These are phyloP conservation scores for Mythimna lalbum DNA, from an alignment of 2,888 invertebrate species.

Conservation along the genomic window DNA sequence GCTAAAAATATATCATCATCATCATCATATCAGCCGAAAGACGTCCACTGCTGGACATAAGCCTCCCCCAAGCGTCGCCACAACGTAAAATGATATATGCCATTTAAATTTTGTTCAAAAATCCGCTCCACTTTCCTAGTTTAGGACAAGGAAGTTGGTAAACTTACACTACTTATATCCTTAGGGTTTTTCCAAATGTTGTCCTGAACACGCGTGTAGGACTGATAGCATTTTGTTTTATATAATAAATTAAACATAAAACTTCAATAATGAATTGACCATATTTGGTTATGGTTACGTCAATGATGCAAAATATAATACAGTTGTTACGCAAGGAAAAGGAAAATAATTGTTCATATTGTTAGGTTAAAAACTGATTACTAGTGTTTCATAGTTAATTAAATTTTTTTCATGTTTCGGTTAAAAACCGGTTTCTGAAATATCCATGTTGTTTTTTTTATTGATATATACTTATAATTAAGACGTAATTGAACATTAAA, in stretches of 20 bases:
- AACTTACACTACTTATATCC: conserved; percentile 1
- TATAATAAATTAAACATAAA: conserved; percentile 24
- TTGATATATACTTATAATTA: too few species aligned
- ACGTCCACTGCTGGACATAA: too few species aligned
- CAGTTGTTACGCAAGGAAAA: conserved; percentile 10
- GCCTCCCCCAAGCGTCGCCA: too few species aligned
- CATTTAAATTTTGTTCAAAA: too few species aligned
- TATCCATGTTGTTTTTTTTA: too few species aligned
- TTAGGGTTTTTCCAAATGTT: conserved; percentile 6
- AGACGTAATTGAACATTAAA: too few species aligned
- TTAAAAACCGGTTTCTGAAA: neutral
- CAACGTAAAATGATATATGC: too few species aligned
- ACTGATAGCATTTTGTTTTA: conserved; percentile 24
- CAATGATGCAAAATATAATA: conserved; percentile 12
- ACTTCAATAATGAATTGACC: conserved; percentile 9
- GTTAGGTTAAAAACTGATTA: conserved; percentile 5
- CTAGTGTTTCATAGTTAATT: neutral
- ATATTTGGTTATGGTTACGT: conserved; percentile 9
- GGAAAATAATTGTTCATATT: neutral
- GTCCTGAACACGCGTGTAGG: conserved; percentile 1
- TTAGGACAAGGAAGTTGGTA: conserved; percentile 11
- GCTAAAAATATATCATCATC: too few species aligned
- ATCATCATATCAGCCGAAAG: too few species aligned
- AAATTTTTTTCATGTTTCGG: neutral
- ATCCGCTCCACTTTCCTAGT: too few species aligned